Evolutionary conservation across 2,797 vertebrate species (phyloP).

Genomic region (Eurystomus glaucurus): DNA sequence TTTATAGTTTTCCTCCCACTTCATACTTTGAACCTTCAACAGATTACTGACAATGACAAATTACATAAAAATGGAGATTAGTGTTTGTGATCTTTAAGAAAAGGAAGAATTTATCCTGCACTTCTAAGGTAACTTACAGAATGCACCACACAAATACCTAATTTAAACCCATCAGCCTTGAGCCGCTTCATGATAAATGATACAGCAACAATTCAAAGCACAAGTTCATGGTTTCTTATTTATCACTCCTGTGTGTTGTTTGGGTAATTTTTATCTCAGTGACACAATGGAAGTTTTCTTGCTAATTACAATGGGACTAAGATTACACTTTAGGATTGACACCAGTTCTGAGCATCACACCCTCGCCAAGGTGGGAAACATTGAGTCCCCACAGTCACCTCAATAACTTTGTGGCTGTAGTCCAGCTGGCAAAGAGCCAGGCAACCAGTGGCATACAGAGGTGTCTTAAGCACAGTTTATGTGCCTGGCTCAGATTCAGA

Average conservation of each 20-base stretch:
- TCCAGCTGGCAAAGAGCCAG: neutral
- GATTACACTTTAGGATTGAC: neutral
- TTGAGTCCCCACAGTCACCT: neutral
- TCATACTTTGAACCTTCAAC: neutral
- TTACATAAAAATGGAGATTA: neutral
- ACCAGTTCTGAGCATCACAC: neutral
- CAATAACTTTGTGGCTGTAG: neutral
- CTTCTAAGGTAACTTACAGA: neutral
- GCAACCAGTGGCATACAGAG: neutral
- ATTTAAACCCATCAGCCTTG: neutral
- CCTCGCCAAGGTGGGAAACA: rapidly evolving
- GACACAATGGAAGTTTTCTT: neutral
- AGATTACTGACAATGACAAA: neutral
- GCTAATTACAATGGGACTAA: neutral
- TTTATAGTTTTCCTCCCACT: neutral
- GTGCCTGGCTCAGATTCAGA: neutral
- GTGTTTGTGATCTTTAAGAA: neutral
- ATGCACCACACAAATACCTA: neutral
- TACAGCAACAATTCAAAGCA: neutral
- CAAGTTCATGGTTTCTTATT: neutral
- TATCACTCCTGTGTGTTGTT: too few species aligned
- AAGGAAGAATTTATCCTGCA: neutral
- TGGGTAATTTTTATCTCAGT: neutral
- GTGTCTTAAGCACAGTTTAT: neutral
- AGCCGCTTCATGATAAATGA: neutral